Evolutionary conservation across 2,888 invertebrate species (phyloP), one percentile per base, ranked within the genome.

Genomic region (Chalcis sispes): DNA sequence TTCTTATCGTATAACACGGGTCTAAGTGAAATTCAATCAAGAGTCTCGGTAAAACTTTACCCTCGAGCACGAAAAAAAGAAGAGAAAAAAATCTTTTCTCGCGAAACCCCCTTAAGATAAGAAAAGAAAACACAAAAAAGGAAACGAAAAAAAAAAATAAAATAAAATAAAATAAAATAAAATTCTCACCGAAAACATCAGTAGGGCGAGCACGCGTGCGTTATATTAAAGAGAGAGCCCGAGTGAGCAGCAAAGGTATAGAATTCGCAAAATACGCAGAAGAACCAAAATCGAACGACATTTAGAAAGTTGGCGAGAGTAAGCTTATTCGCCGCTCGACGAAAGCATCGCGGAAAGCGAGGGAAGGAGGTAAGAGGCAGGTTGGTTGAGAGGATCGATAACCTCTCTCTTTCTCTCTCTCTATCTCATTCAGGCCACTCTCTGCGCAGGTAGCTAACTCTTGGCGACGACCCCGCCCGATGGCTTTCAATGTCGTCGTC

Each of bases 241-340:
- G 2, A 10, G 42, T 1, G 20, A 23, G 36, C 1, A 25, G 25
- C 18, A 29, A 25, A 25, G 29, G 13, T n/a, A 56, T 1, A 25
- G 42, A n/a, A n/a, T n/a, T n/a, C n/a, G n/a, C n/a, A n/a, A n/a
- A n/a, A n/a, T n/a, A n/a, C n/a, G n/a, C n/a, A n/a, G n/a, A n/a
- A n/a, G n/a, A n/a, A n/a, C n/a, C n/a, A n/a, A n/a, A n/a, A n/a
- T n/a, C n/a, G n/a, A n/a, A n/a, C n/a, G n/a, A n/a, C n/a, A n/a
- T n/a, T n/a, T n/a, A n/a, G n/a, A n/a, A n/a, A n/a, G n/a, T n/a
- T n/a, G 40, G 29, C 10, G 10, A 20, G 54, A 27, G 74, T n/a
- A n/a, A 69, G 74, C 67, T 69, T 74, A 74, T 74, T 74, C 67
- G 48, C n/a, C n/a, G 25, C 65, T 65, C 20, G 20, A 18, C 15